A percentile compares a stretch with the other conserved stretches of the same genome.
Evolutionary conservation across 2,888 invertebrate genomes (phyloP).

Genomic region (Drosophila anomalipes): DNA sequence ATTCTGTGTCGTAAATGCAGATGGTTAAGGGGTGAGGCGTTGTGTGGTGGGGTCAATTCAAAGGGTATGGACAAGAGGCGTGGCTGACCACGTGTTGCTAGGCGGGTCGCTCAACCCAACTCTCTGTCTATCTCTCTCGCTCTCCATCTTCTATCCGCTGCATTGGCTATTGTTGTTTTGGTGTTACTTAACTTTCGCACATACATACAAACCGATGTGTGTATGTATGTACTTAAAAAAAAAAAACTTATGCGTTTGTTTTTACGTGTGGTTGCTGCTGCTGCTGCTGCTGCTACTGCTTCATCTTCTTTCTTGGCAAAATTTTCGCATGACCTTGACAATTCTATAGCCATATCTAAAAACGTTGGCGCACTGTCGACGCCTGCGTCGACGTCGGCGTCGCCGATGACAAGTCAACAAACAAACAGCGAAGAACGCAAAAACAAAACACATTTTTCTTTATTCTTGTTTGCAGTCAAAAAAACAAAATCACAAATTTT

Average conservation of each 20-base stretch:
- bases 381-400: slow-evolving; percentile 11
- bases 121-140: neutral
- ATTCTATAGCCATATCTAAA: slow-evolving; percentile 41
- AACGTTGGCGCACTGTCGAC: slow-evolving; percentile 18
- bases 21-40: neutral
- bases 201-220: slow-evolving; percentile 9
- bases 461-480: slow-evolving; percentile 27
- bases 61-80: slow-evolving; percentile 21
- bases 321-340: slow-evolving; percentile 59
- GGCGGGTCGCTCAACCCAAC: slow-evolving; percentile 70
- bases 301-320: slow-evolving; percentile 19
- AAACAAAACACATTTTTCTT: slow-evolving; percentile 26
- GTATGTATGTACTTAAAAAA: neutral
- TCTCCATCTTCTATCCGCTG: slow-evolving; percentile 8
- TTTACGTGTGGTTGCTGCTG: slow-evolving; percentile 8
- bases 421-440: slow-evolving; percentile 18
- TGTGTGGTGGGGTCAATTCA: slow-evolving; percentile 10
- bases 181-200: slow-evolving; percentile 23
- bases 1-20: neutral
- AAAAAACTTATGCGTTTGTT: slow-evolving; percentile 5
- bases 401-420: slow-evolving; percentile 44
- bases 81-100: slow-evolving; percentile 69
- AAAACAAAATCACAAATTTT: slow-evolving; percentile 36
- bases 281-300: neutral
- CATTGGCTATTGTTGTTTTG: slow-evolving; percentile 26